Evolutionary conservation across 2,888 invertebrate genomes (phyloP).

Genomic region (Mycogona germanica): DNA sequence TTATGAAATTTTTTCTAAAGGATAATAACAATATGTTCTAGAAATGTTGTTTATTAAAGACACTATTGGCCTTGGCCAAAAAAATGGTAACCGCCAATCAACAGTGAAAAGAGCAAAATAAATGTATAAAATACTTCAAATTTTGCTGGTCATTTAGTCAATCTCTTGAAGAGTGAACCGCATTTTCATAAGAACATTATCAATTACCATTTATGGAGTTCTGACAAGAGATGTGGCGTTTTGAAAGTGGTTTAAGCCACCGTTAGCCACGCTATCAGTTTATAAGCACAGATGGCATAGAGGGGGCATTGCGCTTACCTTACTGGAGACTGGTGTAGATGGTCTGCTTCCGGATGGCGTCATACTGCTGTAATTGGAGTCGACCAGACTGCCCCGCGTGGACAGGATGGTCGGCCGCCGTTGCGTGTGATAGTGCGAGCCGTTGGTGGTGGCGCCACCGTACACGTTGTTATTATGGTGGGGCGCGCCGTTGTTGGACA

Average conservation of each 20-base stretch:
- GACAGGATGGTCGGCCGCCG: slow-evolving; percentile 1
- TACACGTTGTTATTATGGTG: background rate
- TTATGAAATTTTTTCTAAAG: no score
- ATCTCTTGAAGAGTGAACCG: no score
- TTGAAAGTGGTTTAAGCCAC: background rate
- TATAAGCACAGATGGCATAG: background rate
- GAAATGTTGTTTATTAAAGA: no score
- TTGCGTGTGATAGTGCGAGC: no score
- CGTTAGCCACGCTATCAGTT: background rate
- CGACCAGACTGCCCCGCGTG: slow-evolving; percentile 13
- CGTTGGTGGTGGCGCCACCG: background rate
- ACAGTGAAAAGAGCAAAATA: background rate
- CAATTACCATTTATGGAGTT: no score
- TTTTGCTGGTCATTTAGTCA: no score
- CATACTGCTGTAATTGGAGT: slow-evolving; percentile 17
- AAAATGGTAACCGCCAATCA: background rate
- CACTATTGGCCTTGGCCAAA: no score
- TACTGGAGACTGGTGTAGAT: slow-evolving; percentile 13
- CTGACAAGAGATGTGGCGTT: no score
- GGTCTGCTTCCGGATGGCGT: slow-evolving; percentile 16
- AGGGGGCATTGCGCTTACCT: background rate
- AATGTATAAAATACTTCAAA: no score
- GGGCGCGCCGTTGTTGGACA: background rate
- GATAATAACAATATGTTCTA: no score
- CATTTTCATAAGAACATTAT: no score